Evolutionary conservation across 2,888 invertebrate species (phyloP).

Genomic region (Leptogaster cylindrica): DNA sequence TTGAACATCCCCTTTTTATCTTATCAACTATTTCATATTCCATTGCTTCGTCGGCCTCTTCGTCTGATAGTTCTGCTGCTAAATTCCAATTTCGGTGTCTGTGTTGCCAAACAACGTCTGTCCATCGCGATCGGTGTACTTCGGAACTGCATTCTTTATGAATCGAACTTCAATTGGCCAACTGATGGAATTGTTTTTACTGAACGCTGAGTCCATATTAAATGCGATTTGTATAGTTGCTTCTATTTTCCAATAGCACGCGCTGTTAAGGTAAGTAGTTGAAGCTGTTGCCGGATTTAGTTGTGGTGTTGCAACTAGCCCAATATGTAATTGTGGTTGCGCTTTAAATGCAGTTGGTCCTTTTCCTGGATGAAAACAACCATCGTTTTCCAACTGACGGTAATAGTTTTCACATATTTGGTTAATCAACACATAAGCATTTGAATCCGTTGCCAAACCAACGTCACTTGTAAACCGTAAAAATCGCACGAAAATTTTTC

Average conservation of each 20-base stretch:
- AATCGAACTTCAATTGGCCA: not conserved
- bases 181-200: not conserved
- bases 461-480: too few relatives aligned
- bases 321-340: constrained; percentile 30
- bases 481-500: too few relatives aligned
- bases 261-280: constrained; percentile 4
- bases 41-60: not conserved
- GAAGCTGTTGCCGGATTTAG: constrained; percentile 5
- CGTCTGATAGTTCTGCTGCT: not conserved
- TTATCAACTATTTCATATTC: not conserved
- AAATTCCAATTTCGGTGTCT: not conserved
- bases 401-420: not conserved
- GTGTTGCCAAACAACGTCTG: not conserved
- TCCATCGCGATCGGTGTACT: not conserved
- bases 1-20: not conserved
- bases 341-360: not conserved
- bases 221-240: not conserved
- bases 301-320: constrained; percentile 26
- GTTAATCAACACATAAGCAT: not conserved
- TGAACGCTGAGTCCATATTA: not conserved
- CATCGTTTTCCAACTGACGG: not conserved
- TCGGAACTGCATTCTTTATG: not conserved
- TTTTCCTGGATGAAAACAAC: constrained; percentile 13
- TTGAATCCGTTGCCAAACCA: too few relatives aligned
- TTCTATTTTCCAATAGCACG: constrained; percentile 27